A percentile compares a stretch with the other conserved stretches of the same genome.
Evolutionary conservation across 1,140 invertebrate species (phyloP).

Genomic region (Leucophenga varia): DNA sequence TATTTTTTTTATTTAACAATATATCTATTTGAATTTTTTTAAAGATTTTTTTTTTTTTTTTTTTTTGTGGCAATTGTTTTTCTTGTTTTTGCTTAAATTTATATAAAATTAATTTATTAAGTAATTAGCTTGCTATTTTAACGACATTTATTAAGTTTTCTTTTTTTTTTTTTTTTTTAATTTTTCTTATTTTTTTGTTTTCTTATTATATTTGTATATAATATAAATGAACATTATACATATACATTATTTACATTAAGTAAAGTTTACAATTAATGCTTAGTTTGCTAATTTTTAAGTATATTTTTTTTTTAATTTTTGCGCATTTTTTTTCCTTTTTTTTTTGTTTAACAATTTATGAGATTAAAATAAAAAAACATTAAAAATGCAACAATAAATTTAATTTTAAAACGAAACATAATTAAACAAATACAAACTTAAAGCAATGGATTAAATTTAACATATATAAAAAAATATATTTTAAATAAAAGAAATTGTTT

Average conservation of each 20-base stretch:
- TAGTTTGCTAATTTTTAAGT: conserved; percentile 15
- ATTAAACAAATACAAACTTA: conserved; percentile 22
- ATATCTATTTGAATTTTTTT: neutral
- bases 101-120: conserved; percentile 38
- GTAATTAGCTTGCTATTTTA: neutral
- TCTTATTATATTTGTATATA: conserved; percentile 49
- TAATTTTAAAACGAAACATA: conserved; percentile 21
- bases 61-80: conserved; percentile 3
- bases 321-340: conserved; percentile 1
- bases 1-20: neutral
- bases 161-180: conserved; percentile 1
- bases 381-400: conserved; percentile 15
- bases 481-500: conserved; percentile 26
- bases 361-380: conserved; percentile 37
- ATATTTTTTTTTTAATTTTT: no score
- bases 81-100: conserved; percentile 50
- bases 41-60: neutral
- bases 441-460: neutral
- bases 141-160: conserved; percentile 2
- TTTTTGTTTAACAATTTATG: conserved; percentile 15
- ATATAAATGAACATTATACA: conserved; percentile 42
- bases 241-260: conserved; percentile 22
- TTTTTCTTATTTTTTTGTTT: no score
- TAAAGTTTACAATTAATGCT: conserved; percentile 35
- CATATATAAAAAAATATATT: conserved; percentile 14